Evolutionary conservation across 2,888 invertebrate species (phyloP), one percentile per base, ranked within the genome.

Genomic region (Nycteola revayana): DNA sequence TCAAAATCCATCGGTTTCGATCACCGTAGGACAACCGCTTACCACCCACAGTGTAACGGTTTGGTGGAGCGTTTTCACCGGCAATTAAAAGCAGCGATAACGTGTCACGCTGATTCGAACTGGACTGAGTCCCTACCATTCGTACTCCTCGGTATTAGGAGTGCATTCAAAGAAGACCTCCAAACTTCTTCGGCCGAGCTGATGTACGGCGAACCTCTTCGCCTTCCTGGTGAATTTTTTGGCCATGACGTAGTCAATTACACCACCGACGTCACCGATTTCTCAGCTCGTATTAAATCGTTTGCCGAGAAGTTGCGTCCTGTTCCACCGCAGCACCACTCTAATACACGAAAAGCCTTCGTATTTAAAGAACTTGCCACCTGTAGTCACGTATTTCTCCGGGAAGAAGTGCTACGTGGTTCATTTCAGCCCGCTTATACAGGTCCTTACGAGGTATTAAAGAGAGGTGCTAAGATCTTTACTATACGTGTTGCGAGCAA

Each of bases 151-250:
- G 58, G 58, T 3, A 53, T 53, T 7, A 30, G 53, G 0, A 41
- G 36, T 14, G 35, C 51, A 0, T 55, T 39, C 23, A 60, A 59
- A 25, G 59, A 63, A 7, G 66, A 65, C 24, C 23, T 60, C 0
- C 21, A 48, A 10, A 22, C 54, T 0, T 49, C 60, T 0, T 25
- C 58, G 5, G 62, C 64, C 0, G 61, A 64, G 17, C 14, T 64
- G 3, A 42, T 64, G 1, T 62, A 48, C 22, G 61, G 63, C 0
- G 49, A 57, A 17, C 41, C 58, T 0, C 29, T 63, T 1, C 42
- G 60, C 0, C 36, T 66, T 0, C 64, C 64, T 0, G 63, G 63
- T 0, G 61, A 66, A 31, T 59, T 64, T 25, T 39, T 65, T 7
- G 18, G 25, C 2, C 10, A 22, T 1, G n/a, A 7, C 1, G 3